These are phyloP conservation scores for Rhyacophila evoluta DNA, from an alignment of 2,888 invertebrate species.

Conservation along the genomic window DNA sequence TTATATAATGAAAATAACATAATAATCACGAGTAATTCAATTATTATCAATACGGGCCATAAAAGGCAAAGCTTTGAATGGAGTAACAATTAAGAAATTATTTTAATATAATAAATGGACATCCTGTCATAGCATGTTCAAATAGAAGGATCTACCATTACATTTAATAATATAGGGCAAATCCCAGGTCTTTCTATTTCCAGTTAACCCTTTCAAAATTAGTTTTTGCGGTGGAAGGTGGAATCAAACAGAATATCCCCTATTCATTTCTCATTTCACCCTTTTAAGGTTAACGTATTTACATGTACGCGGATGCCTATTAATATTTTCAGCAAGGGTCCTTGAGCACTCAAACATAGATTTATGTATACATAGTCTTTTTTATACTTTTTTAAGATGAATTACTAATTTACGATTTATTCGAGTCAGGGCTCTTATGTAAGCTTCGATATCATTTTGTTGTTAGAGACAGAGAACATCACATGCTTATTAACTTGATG, in stretches of 20 bases:
- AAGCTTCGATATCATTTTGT: too few species aligned
- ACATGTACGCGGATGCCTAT: neutral
- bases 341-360: neutral
- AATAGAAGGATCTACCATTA: neutral
- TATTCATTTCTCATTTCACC: neutral
- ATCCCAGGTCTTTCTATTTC: slow-evolving; percentile 7
- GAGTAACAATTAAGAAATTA: too few species aligned
- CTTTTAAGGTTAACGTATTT: neutral
- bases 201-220: slow-evolving; percentile 7
- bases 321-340: neutral
- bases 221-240: neutral
- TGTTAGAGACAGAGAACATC: too few species aligned
- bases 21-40: too few species aligned
- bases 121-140: neutral
- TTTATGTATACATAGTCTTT: too few species aligned
- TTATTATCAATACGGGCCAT: too few species aligned
- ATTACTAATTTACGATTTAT: too few species aligned
- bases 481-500: too few species aligned
- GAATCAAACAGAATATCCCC: slow-evolving; percentile 3
- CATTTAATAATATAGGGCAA: neutral
- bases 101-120: neutral
- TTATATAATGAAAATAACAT: too few species aligned
- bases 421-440: too few species aligned
- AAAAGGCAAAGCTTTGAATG: too few species aligned
- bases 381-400: too few species aligned